Percentiles rank a stretch among this genome's conserved stretches.
These are phyloP conservation scores for Venturia canescens DNA, from an alignment of 1,140 invertebrate genomes.

Conservation along the genomic window DNA sequence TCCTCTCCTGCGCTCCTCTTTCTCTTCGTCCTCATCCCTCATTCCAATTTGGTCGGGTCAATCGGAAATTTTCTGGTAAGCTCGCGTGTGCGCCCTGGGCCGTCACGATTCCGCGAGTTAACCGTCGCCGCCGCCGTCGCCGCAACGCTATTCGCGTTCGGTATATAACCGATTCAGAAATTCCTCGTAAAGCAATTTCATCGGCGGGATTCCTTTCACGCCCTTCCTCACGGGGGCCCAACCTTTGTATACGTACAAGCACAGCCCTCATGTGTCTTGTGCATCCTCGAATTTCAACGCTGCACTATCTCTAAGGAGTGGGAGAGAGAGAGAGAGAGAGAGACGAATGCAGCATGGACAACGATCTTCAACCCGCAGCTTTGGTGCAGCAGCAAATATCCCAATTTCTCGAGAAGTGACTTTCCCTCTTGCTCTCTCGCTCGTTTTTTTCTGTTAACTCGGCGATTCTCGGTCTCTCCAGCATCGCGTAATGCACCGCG, in stretches of 20 bases:
- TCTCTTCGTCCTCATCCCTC: constrained; percentile 38
- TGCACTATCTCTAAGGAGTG: not conserved
- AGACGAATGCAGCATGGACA: too few species aligned
- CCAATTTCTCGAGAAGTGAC: constrained; percentile 44
- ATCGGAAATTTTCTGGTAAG: constrained; percentile 77
- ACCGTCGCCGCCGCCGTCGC: constrained; percentile 62
- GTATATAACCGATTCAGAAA: constrained; percentile 74
- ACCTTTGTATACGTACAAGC: too few species aligned
- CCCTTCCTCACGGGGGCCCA: constrained; percentile 55
- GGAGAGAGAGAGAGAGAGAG: not conserved
- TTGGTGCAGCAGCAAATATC: constrained; percentile 16
- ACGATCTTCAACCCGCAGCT: not conserved
- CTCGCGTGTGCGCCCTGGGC: constrained; percentile 76
- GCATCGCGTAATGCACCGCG: constrained; percentile 27
- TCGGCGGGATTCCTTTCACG: constrained; percentile 71
- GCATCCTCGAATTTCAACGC: not conserved
- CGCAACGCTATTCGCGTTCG: constrained; percentile 57
- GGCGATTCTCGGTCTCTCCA: constrained; percentile 7
- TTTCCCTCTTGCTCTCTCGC: not conserved
- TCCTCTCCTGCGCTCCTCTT: not conserved
- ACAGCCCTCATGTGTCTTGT: constrained; percentile 38
- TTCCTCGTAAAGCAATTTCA: constrained; percentile 75
- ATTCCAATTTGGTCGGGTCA: constrained; percentile 75
- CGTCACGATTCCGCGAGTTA: constrained; percentile 74
- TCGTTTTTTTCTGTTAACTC: not conserved